Evolutionary conservation across 2,113 vertebrate genomes (phyloP).

Genomic region (Stomatorhinus ivindoensis): DNA sequence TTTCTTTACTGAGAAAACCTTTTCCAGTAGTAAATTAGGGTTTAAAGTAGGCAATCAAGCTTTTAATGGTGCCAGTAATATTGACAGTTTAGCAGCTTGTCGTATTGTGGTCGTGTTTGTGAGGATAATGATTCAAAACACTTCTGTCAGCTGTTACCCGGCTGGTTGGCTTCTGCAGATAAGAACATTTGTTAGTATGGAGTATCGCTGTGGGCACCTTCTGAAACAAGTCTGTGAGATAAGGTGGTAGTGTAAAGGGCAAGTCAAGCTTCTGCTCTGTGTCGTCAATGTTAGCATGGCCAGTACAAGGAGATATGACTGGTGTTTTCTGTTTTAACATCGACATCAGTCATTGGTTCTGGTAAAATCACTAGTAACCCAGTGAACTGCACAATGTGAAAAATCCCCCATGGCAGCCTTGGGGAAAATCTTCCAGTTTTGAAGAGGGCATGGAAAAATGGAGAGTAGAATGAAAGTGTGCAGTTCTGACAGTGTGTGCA

Average conservation of each 20-base stretch:
- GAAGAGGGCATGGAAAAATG: background rate
- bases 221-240: background rate
- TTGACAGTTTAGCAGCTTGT: background rate
- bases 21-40: background rate
- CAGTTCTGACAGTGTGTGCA: background rate
- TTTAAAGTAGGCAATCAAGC: background rate
- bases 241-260: background rate
- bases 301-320: background rate
- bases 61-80: background rate
- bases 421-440: background rate
- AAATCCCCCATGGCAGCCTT: background rate
- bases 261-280: background rate
- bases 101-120: background rate
- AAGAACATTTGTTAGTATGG: background rate
- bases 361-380: background rate
- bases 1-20: background rate
- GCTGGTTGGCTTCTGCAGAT: background rate
- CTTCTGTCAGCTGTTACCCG: background rate
- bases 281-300: background rate
- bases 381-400: background rate
- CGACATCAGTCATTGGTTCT: background rate
- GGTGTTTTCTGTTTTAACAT: background rate
- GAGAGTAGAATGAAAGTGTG: background rate
- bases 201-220: background rate
- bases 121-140: background rate